Percentiles rank a stretch among this genome's conserved stretches.
Conservation (phyloP, 2,888 invertebrate species). For the Cancer borealis region DNA sequence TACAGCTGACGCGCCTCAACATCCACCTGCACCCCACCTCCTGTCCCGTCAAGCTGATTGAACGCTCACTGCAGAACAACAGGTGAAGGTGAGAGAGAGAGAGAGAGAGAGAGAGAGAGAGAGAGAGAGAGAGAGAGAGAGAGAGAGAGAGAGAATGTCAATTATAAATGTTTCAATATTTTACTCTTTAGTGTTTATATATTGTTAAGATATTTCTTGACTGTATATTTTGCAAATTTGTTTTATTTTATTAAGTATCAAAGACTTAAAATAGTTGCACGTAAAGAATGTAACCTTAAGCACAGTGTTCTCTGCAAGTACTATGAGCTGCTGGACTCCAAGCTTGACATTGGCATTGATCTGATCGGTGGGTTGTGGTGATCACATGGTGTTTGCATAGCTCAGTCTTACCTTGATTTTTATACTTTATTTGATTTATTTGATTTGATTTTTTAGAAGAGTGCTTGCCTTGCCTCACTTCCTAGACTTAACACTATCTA, state of each 20-base stretch:
- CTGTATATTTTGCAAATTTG: no score
- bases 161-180: no score
- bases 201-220: neutral
- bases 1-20: constrained; percentile 82
- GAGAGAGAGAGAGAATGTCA: no score
- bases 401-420: neutral
- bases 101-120: no score
- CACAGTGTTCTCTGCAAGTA: constrained; percentile 81
- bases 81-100: constrained; percentile 78
- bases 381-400: neutral
- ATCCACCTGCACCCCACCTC: constrained; percentile 72
- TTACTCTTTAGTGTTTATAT: no score
- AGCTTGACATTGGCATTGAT: constrained; percentile 81
- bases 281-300: no score
- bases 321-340: constrained; percentile 81
- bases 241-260: no score
- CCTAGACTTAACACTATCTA: no score
- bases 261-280: no score
- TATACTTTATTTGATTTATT: neutral
- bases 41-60: constrained; percentile 79
- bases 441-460: neutral
- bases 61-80: constrained; percentile 80
- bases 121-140: no score
- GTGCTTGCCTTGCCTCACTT: no score
- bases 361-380: constrained; percentile 79